Percentiles rank a stretch among this genome's conserved stretches.
phyloP scores from a whole-genome alignment of 1,140 invertebrate species.

The Drosophila yakuba region DNA sequence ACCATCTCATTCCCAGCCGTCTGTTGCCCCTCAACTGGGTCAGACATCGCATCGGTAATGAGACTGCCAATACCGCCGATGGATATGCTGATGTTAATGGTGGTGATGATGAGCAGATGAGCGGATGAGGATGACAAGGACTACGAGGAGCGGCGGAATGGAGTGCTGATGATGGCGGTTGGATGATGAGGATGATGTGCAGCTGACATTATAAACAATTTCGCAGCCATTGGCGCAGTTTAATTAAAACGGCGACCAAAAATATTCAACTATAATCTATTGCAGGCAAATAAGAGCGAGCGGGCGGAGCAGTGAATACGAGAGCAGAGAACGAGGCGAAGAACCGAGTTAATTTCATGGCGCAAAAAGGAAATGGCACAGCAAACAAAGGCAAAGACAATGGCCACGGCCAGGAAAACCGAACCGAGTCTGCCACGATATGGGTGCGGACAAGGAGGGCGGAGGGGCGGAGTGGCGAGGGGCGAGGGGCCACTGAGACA shows the following conservation, averaged over 20 bases:
- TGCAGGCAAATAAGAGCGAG: constrained; percentile 5
- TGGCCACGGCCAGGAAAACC: constrained; percentile 59
- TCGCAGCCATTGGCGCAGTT: constrained; percentile 57
- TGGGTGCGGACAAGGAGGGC: constrained; percentile 2
- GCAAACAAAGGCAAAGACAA: constrained; percentile 80
- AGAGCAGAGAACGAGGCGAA: background rate
- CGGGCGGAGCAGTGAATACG: too few species aligned
- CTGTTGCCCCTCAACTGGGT: constrained; percentile 51
- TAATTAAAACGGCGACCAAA: constrained; percentile 72
- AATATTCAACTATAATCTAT: constrained; percentile 71
- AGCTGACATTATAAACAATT: constrained; percentile 68
- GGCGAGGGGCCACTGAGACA: constrained; percentile 46
- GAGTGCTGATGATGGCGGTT: constrained; percentile 13
- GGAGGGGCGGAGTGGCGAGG: too few species aligned
- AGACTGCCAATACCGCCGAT: constrained; percentile 18
- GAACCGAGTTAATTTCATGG: constrained; percentile 72
- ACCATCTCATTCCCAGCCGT: constrained; percentile 32
- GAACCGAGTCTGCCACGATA: constrained; percentile 27
- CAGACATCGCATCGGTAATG: constrained; percentile 54
- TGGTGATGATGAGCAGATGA: constrained; percentile 1
- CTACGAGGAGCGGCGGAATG: constrained; percentile 3
- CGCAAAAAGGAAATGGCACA: constrained; percentile 73
- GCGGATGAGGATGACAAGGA: constrained; percentile 9
- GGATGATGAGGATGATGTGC: constrained; percentile 24
- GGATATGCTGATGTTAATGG: constrained; percentile 2